Conservation (phyloP, 2,888 invertebrate species). For the Drosophila leonis region DNA sequence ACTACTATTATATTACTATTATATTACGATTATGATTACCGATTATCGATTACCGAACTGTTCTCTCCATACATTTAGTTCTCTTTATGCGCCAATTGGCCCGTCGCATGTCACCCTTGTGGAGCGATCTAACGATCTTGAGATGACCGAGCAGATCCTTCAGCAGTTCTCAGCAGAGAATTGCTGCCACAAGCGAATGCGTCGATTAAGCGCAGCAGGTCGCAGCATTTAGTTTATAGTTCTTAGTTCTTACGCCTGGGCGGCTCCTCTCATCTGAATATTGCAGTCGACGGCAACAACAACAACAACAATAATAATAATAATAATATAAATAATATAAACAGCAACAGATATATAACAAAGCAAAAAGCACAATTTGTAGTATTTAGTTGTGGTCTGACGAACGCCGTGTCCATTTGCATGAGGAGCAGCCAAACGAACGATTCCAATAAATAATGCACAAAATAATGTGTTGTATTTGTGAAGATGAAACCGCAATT, state of each 20-base stretch:
- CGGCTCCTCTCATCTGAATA: slow-evolving; percentile 33
- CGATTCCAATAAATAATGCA: slow-evolving; percentile 81
- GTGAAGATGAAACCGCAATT: slow-evolving; percentile 58
- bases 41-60: slow-evolving; percentile 69
- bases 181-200: slow-evolving; percentile 15
- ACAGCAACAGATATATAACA: slow-evolving; percentile 16
- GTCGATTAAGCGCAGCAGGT: slow-evolving; percentile 2
- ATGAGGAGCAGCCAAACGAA: slow-evolving; percentile 56
- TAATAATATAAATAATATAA: slow-evolving; percentile 1
- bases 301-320: slow-evolving; percentile 11
- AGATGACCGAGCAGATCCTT: neutral
- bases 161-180: slow-evolving; percentile 10
- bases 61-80: slow-evolving; percentile 80
- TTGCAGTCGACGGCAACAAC: slow-evolving; percentile 14
- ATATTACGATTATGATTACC: slow-evolving; percentile 60
- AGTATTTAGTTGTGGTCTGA: slow-evolving; percentile 43
- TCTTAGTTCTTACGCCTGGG: slow-evolving; percentile 75
- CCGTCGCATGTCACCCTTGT: slow-evolving; percentile 43
- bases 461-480: slow-evolving; percentile 80
- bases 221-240: slow-evolving; percentile 75
- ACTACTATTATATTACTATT: slow-evolving; percentile 66
- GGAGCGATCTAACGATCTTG: neutral
- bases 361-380: slow-evolving; percentile 45
- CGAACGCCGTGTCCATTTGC: slow-evolving; percentile 24
- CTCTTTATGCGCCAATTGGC: slow-evolving; percentile 57